Evolutionary conservation across 2,113 vertebrate species (phyloP), one percentile per base, ranked within the genome.

Genomic region (Lamprotornis superbus): DNA sequence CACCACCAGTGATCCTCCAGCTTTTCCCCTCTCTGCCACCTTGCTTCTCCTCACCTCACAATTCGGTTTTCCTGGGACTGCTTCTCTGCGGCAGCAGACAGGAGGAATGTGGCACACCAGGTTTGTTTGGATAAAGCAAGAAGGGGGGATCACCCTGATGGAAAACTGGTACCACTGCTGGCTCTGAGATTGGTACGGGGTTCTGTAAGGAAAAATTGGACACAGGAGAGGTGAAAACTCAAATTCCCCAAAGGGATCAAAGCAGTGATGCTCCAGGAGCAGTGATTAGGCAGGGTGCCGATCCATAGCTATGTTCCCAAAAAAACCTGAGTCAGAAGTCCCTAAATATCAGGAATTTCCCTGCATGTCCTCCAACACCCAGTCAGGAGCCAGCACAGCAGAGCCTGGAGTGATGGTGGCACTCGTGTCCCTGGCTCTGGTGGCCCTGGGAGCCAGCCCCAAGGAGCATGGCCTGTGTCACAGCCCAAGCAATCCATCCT

Each of bases 91-190:
- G 39, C 13, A 31, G 80, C 67, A 68, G 85, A 47, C 75, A 65
- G 73, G 44, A 96, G 89, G 91, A 94, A 94, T 89, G 94, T 57
- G 87, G 70, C 77, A 64, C 22, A 8, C 86, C 16, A 13, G 65
- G 57, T 78, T 94, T 94, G 89, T 95, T 94, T 94, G 94, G 87
- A 89, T 82, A 85, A 87, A 70, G 69, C 1, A 0, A 53, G 61
- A 28, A 84, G 40, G 2, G 37, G 22, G 47, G 65, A 95, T 95
- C 89, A 68, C 23, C 47, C 55, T 50, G 59, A 77, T 39, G 68
- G 83, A 74, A 86, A 92, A 15, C 68, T 37, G 16, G 67, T 63
- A 85, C 75, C 0, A 0, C 25, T 0, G 0, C 44, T 5, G 25
- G 73, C 60, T 46, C 70, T 2, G 4, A 8, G 39, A 31, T 11